Base-by-base conservation (phyloP, 2,888 invertebrate genomes). In the Quadroppia sp. region DNA sequence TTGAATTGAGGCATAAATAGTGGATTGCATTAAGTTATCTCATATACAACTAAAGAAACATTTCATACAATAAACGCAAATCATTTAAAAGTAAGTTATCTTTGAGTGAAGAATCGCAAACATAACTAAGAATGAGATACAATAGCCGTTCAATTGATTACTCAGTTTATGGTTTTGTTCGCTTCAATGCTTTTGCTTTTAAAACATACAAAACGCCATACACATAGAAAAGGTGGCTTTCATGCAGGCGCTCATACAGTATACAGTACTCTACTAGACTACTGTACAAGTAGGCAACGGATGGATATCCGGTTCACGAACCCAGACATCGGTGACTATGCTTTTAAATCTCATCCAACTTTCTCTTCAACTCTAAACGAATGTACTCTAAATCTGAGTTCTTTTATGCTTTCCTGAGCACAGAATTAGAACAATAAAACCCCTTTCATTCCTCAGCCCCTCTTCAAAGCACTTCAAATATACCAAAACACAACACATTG, bases 71-170 rank as follows among this genome's bases (percentile, higher is more conserved):
- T 67, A 67, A 67, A 42, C 6, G 40, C 67, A 67, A 67, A 67
- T 61, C 32, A 61, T 67, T 67, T 67, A 67, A 67, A 67, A 67
- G 59, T 59, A 32, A 59, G 67, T 67, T 42, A 67, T 67, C 67
- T 42, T 42, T 42, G 23, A 15, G 23, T 23, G 32, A 42, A 23
- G 30, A 30, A 2, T 30, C 30, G 4, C 7, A 59, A 30, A 59
- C 20, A 17, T 30, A 28, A 59, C 59, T 17, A 17, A 59, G 25
- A 25, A 45, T 45, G 45, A 45, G 45, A 45, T 36, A 36, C 36
- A 36, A 36, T 9, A 45, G 20, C 13, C 23, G 20, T 67, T 20
- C 67, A 67, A 67, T 67, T 67, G 67, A 36, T 67, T 42, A 67
- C 20, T 42, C 25, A 32, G 9, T 42, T 67, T 42, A 67, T 20